Percentiles rank a stretch among this genome's conserved stretches.
Conservation (phyloP, 2,113 vertebrate species). For the Pelecanoides urinatrix region DNA sequence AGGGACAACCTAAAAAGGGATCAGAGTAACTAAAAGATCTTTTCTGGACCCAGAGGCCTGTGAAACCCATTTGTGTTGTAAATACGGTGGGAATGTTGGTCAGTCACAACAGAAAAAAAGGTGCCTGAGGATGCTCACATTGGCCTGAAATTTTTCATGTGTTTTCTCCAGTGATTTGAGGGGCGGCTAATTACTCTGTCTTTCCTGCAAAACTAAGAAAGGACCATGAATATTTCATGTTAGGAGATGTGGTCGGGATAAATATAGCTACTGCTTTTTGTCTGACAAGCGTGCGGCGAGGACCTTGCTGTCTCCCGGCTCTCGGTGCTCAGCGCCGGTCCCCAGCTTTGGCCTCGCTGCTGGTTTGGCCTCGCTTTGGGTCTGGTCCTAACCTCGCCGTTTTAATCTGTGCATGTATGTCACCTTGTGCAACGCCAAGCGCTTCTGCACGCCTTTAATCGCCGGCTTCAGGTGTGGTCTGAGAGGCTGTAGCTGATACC, state of each 20-base stretch:
- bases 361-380: not conserved
- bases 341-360: accelerated
- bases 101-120: not conserved
- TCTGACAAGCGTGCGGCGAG: accelerated
- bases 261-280: not conserved
- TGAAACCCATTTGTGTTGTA: not conserved
- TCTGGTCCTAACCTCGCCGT: not conserved
- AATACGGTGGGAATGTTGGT: not conserved
- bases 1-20: not conserved
- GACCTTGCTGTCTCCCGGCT: accelerated
- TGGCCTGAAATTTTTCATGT: not conserved
- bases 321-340: not conserved
- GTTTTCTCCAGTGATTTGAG: not conserved
- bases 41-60: not conserved
- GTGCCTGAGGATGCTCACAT: not conserved
- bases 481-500: not conserved
- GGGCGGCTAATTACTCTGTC: not conserved
- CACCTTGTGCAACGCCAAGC: not conserved
- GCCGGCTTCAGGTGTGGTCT: not conserved
- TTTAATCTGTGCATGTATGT: accelerated
- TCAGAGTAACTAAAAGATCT: not conserved
- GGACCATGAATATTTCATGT: not conserved
- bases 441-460: not conserved
- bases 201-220: not conserved
- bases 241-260: not conserved